Base-by-base conservation (phyloP, 2,888 invertebrate species). In the Aporophyla lueneburgensis region DNA sequence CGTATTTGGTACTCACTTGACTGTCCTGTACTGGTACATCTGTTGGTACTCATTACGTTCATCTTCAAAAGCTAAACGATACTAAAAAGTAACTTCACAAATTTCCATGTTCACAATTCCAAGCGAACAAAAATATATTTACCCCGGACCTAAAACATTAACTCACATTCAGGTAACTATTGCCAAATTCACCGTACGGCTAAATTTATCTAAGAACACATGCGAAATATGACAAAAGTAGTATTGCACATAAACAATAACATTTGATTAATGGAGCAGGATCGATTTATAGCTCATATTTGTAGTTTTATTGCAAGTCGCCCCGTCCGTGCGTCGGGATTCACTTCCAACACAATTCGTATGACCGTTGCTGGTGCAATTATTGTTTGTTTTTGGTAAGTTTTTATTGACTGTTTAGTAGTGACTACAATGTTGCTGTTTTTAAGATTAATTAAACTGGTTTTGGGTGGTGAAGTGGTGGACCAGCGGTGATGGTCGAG, bases 281-380 rank as follows among this genome's bases (percentile, higher is more conserved):
- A 89, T 91, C 90, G 89, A 94, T 94, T 93, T 93, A 94, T 91
- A 86, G 89, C 87, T 91, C 89, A 90, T 91, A 92, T 93, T 92
- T 91, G 92, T 93, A 92, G 91, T 93, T 93, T 94, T 93, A 92
- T 92, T 93, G 89, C 88, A 91, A 84, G 68, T 90, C 89, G 87
- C 85, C 86, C 87, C 88, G 85, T 88, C 88, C 89, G 89, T 87
- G 76, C 85, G 84, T 78, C 61, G 54, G 89, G 92, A 93, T 93
- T 92, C 91, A 93, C 90, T 83, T 83, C 80, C 74, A 83, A 83
- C 74, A 62, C 82, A 87, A 86, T 87, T 89, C 87, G 83, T 88
- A 87, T 84, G 86, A 89, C 88, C 63, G 51, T 54, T 58, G 40
- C 7, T 87, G 79, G 87, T 80, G 68, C 79, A 79, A 82, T 75